phyloP scores from a whole-genome alignment of 2,797 vertebrate genomes.

The Poecilia wingei region DNA sequence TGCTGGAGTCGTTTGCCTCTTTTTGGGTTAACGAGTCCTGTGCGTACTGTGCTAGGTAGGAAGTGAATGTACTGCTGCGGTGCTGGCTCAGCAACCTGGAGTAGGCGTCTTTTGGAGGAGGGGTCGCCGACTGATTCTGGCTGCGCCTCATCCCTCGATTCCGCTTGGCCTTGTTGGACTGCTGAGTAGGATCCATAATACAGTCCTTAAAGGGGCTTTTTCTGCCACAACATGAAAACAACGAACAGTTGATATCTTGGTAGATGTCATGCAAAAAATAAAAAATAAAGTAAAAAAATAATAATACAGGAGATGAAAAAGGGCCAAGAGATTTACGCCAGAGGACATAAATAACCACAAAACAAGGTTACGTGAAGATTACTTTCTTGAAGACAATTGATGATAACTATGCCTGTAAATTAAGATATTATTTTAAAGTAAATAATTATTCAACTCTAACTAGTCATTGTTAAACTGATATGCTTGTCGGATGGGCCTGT shows the following conservation, averaged over 20 bases:
- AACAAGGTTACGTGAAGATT: neutral
- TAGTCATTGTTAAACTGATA: neutral
- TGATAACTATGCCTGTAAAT: neutral
- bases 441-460: neutral
- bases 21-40: conserved; percentile 74
- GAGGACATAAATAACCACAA: neutral
- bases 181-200: conserved; percentile 42
- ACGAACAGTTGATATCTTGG: neutral
- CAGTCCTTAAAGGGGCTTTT: neutral
- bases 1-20: conserved; percentile 63
- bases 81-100: conserved; percentile 86
- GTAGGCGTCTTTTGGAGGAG: conserved; percentile 87
- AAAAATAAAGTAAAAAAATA: too few species aligned
- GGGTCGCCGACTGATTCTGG: conserved; percentile 45
- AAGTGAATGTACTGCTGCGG: conserved; percentile 83
- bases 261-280: neutral
- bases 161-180: conserved; percentile 57
- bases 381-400: neutral
- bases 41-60: conserved; percentile 80
- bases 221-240: conserved; percentile 19
- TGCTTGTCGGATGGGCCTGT: neutral
- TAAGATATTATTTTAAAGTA: neutral
- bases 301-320: neutral
- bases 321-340: neutral
- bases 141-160: conserved; percentile 72